A percentile compares a stretch with the other conserved stretches of the same genome.
These are phyloP conservation scores for Synanceia verrucosa DNA, from an alignment of 2,797 vertebrate genomes.

Conservation along the genomic window DNA sequence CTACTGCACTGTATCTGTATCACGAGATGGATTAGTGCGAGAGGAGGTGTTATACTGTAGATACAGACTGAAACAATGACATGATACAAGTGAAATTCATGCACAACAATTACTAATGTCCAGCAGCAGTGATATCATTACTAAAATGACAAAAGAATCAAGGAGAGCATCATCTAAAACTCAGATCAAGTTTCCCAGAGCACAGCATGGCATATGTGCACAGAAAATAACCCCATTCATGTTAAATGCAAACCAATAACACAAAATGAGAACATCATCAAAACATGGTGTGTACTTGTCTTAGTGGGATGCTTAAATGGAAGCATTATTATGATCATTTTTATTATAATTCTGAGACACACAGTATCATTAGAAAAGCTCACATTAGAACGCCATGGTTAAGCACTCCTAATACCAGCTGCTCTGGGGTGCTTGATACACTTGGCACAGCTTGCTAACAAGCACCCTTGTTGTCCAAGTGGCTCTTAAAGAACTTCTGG, in stretches of 20 bases:
- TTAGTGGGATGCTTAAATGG: background rate
- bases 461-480: conserved; percentile 68
- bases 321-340: background rate
- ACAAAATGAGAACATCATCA: background rate
- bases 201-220: background rate
- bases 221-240: background rate
- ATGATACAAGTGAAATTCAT: background rate
- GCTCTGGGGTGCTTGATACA: conserved; percentile 1
- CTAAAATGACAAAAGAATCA: background rate
- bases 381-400: background rate
- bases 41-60: background rate
- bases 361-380: background rate
- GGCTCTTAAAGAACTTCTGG: conserved; percentile 84
- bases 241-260: background rate
- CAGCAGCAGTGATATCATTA: background rate
- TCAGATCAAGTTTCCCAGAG: background rate
- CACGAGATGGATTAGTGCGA: background rate
- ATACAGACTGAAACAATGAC: background rate
- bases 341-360: no score
- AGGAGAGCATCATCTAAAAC: background rate
- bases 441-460: conserved; percentile 19
- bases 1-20: background rate
- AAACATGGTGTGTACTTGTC: background rate
- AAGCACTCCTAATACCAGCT: background rate
- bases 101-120: background rate